Evolutionary conservation across 2,113 vertebrate species (phyloP).

Genomic region (Petroica traversi): DNA sequence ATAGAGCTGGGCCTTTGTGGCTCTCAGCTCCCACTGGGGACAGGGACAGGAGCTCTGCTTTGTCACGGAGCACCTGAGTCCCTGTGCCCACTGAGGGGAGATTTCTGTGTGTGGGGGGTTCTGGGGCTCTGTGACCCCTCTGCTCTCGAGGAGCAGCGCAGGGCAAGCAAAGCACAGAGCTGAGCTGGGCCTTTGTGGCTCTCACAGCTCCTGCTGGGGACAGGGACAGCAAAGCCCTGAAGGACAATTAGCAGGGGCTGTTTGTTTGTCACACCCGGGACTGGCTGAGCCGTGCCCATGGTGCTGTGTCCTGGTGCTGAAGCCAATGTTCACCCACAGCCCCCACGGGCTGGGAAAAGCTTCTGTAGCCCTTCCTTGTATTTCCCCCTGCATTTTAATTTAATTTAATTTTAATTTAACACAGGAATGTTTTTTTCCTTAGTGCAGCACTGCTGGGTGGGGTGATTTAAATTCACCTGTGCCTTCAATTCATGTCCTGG

Average conservation of each 20-base stretch:
- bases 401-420: not conserved
- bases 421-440: not conserved
- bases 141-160: not conserved
- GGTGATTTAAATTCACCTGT: not conserved
- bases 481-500: not conserved
- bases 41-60: not conserved
- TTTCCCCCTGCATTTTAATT: not conserved
- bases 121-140: not conserved
- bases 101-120: not conserved
- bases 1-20: not conserved
- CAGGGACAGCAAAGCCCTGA: not conserved
- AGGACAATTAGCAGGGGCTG: not conserved
- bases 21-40: not conserved
- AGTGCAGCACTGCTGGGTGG: not conserved
- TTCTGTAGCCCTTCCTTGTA: not conserved
- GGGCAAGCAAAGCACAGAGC: accelerated
- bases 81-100: not conserved
- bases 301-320: not conserved
- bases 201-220: not conserved
- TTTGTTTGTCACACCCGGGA: not conserved
- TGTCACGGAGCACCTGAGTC: no score
- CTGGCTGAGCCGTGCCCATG: not conserved
- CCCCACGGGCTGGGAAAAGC: not conserved
- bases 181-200: not conserved
- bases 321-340: not conserved